A percentile compares a stretch with the other conserved stretches of the same genome.
phyloP scores from a whole-genome alignment of 64 coral and sea anemone genomes.

The Pachyseris speciosa region DNA sequence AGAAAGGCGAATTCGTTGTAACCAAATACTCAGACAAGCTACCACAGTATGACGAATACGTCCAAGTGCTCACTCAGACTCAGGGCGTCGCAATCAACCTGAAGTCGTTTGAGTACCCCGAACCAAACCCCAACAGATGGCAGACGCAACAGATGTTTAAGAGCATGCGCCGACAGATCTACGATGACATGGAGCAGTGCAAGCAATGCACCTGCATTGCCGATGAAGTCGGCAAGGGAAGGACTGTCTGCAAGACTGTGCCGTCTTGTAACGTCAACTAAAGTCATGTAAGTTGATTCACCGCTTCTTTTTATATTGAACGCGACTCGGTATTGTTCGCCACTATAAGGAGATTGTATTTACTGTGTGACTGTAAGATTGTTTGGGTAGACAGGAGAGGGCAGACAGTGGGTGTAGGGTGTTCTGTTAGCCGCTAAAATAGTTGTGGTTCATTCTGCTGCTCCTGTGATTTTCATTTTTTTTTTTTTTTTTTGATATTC shows the following conservation, averaged over 20 bases:
- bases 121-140: background rate
- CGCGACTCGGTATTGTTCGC: background rate
- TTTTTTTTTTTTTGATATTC: no score
- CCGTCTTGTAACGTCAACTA: background rate
- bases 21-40: conserved; percentile 17
- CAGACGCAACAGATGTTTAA: background rate
- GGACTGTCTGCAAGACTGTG: conserved; percentile 26
- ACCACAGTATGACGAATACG: conserved; percentile 57
- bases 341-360: no score
- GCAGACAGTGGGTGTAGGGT: no score
- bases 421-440: no score
- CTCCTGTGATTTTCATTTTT: no score
- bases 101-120: conserved; percentile 43
- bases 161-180: conserved; percentile 15
- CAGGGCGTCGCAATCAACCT: conserved; percentile 64
- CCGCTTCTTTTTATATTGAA: background rate
- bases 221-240: conserved; percentile 73
- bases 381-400: no score
- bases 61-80: conserved; percentile 58
- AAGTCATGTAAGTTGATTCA: background rate
- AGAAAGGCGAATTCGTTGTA: background rate
- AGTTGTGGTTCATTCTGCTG: no score
- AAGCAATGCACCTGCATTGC: conserved; percentile 48
- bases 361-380: no score
- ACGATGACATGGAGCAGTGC: conserved; percentile 15